Evolutionary conservation across 2,888 invertebrate genomes (phyloP), one percentile per base, ranked within the genome.

Genomic region (Yponomeuta sedellus): DNA sequence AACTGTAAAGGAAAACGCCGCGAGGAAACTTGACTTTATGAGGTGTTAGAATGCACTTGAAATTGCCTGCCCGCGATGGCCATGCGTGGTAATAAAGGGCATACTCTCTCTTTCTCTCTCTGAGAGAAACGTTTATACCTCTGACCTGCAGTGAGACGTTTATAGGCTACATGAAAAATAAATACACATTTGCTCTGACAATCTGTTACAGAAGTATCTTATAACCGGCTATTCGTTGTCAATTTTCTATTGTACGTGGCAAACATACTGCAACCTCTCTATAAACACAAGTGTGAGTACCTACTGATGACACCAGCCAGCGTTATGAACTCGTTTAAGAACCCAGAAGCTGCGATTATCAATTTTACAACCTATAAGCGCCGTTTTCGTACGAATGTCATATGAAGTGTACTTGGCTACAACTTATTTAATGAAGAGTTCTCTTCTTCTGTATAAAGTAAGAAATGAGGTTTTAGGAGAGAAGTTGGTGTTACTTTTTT

Each of bases 301-400:
- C n/a, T n/a, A n/a, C 34, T 34, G 34, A 34, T 19, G 58, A 58
- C n/a, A n/a, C 61, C 39, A 39, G 39, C 40, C 25, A 39, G 39
- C 40, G 44, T 65, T 61, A 65, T 59, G 61, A 75, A 77, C 77
- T 75, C 70, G 79, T 78, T 76, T 75, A 75, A 74, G 74, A 73
- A 73, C 71, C 71, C 70, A 68, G 71, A 73, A 75, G 74, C 72
- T 68, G 70, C 71, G 73, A 70, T 73, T 71, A 71, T 70, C 72
- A 71, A 72, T 73, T 76, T 76, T 73, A 74, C 70, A 73, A 69
- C 69, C 70, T 72, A 76, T 78, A 77, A 79, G 75, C 74, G 73
- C 67, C 76, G 73, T 76, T 78, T 77, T 76, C 74, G 74, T 75
- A 20, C 58, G 10, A 20, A 19, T 58, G 58, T 19, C n/a, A 20